Base-by-base conservation (phyloP, 2,888 invertebrate species). In the Actias luna region DNA sequence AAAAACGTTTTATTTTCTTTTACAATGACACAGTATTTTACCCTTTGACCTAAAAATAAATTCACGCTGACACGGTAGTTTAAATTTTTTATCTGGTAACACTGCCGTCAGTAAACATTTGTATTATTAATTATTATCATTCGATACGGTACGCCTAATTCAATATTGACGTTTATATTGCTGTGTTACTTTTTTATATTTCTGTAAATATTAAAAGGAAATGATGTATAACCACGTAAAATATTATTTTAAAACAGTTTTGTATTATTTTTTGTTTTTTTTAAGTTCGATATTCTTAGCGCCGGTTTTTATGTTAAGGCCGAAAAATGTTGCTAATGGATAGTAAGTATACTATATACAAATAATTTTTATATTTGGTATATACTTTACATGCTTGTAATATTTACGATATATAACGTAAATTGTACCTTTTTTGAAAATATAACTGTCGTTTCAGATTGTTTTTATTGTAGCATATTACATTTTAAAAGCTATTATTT, bases 201-300 rank as follows among this genome's bases (percentile, higher is more conserved):
- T 29, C 16, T 55, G 14, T 12, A 52, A 52, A 8, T 25, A 2
- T 16, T 29, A 1, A 27, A 55, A n/a, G 5, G 29, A 29, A 7
- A 29, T 16, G 5, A 55, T 55, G 55, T 55, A 29, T 29, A 27
- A n/a, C 14, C n/a, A 10, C 14, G 16, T 59, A 29, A 59, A 59
- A n/a, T 59, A 59, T 59, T 18, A 59, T 59, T 59, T 59, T 59
- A 59, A 59, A 59, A n/a, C 42, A 29, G 29, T 59, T 7, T 18
- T 59, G 39, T 59, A 42, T n/a, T 59, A 42, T 42, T 59, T 59
- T 59, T 25, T 59, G 27, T n/a, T 59, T n/a, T 29, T 42, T 3
- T 39, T 59, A 1, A 59, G 42, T 59, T 59, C 59, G 5, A 42
- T 42, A 2, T 25, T 59, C 12, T 39, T 42, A 29, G 29, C 18